Base-by-base conservation (phyloP, 2,797 vertebrate species). In the Pogonophryne albipinna region DNA sequence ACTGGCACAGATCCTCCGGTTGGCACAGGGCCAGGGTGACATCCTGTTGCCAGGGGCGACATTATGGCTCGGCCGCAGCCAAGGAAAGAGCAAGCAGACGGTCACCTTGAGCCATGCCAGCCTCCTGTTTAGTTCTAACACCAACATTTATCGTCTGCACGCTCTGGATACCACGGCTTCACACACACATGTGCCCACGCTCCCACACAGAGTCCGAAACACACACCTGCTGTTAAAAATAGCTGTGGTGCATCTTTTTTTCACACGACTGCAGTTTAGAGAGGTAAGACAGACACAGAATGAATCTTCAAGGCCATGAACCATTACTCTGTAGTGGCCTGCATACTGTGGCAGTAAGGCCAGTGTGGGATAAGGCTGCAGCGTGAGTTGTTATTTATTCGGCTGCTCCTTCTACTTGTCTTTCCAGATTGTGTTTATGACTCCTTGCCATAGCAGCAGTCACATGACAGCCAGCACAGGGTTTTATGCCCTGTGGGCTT, bases 101-200 rank as follows among this genome's bases (percentile, higher is more conserved):
- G 94, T 95, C 95, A 95, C 95, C 95, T 95, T 95, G 94, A 95
- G 92, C 91, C 83, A 81, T 89, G 90, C 90, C 89, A 94, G 85
- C 88, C 90, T 90, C 91, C 89, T 87, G 84, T 89, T 90, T 90
- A 85, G 81, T 86, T 89, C 85, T 94, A 89, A 94, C 92, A 92
- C 87, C 71, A 71, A 83, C 92, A 93, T 94, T 92, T 89, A 94
- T 94, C 83, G 85, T 87, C 76, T 50, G 74, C 51, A 38, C 13
- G 84, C 89, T 85, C 77, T 74, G 89, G 83, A 85, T 75, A 78
- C 84, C 69, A 9, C 10, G 14, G 70, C 71, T 78, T 83, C 87
- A 72, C 77, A 71, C 71, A 71, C 71, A 70, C 20, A 46, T 14
- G 38, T 51, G 70, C 74, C 44, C 77, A 68, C 66, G 38, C 20